Conservation (phyloP, 2,888 invertebrate species). For the Drosophila prolongata region DNA sequence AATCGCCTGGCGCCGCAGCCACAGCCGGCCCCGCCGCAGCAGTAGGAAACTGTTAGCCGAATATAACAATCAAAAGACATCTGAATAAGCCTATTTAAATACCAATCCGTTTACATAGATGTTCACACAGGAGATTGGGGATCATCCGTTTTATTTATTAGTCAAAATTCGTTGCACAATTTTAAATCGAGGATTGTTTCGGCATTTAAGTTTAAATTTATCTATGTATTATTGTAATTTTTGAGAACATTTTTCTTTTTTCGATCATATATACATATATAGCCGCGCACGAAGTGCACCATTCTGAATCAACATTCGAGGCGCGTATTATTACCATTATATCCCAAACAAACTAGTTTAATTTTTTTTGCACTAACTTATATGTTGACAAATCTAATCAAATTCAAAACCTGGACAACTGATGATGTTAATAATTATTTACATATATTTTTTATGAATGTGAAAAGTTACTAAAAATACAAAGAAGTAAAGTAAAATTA, state of each 20-base stretch:
- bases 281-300: slow-evolving; percentile 17
- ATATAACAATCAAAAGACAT: slow-evolving; percentile 56
- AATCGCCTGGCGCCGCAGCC: slow-evolving; percentile 91
- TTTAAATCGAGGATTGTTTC: slow-evolving; percentile 13
- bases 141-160: slow-evolving; percentile 42
- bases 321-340: slow-evolving; percentile 66
- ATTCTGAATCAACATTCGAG: slow-evolving; percentile 10
- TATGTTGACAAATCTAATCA: slow-evolving; percentile 17
- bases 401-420: slow-evolving; percentile 16
- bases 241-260: slow-evolving; percentile 9
- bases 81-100: slow-evolving; percentile 42
- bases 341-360: slow-evolving; percentile 35
- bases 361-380: slow-evolving; percentile 9
- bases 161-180: slow-evolving; percentile 24
- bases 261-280: slow-evolving; percentile 3
- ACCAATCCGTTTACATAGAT: slow-evolving; percentile 9
- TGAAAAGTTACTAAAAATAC: slow-evolving; percentile 51
- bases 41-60: slow-evolving; percentile 37
- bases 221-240: slow-evolving; percentile 21
- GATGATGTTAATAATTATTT: slow-evolving; percentile 43
- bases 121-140: slow-evolving; percentile 30
- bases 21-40: slow-evolving; percentile 71
- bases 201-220: slow-evolving; percentile 38
- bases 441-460: slow-evolving; percentile 58
- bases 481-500: slow-evolving; percentile 41